Conservation (phyloP, 2,113 vertebrate species). For the Chionodraco myersi region DNA sequence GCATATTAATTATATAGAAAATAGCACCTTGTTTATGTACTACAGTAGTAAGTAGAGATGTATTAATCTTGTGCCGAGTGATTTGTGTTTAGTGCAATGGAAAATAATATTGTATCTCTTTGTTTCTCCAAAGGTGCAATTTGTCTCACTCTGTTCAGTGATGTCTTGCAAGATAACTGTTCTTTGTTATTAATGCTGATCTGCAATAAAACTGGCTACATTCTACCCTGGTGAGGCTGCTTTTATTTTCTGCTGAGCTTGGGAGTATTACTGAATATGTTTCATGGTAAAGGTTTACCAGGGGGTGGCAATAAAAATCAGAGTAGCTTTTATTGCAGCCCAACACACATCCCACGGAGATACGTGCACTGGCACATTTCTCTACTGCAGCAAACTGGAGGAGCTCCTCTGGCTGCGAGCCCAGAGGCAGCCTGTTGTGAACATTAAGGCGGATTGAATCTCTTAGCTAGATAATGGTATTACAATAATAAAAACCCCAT, state of each 20-base stretch:
- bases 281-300: conserved; percentile 78
- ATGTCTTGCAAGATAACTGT: no score
- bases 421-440: conserved; percentile 78
- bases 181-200: conserved; percentile 56
- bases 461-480: conserved; percentile 76
- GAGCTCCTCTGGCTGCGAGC: conserved; percentile 70
- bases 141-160: conserved; percentile 23
- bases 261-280: conserved; percentile 74
- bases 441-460: conserved; percentile 76
- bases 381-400: conserved; percentile 74
- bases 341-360: conserved; percentile 66
- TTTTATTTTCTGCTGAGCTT: conserved; percentile 74
- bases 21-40: conserved; percentile 4
- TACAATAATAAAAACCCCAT: conserved; percentile 74
- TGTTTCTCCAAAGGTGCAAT: conserved; percentile 62
- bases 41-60: neutral
- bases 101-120: conserved; percentile 5
- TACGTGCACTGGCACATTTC: conserved; percentile 67
- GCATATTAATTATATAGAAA: conserved; percentile 36
- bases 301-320: conserved; percentile 78
- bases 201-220: conserved; percentile 72
- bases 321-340: conserved; percentile 74
- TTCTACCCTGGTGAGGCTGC: conserved; percentile 62
- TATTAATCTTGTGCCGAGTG: neutral
- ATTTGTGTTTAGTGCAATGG: conserved; percentile 34